A percentile compares a stretch with the other conserved stretches of the same genome.
phyloP scores from a whole-genome alignment of 2,888 invertebrate species.

The Loripinus fragilis region DNA sequence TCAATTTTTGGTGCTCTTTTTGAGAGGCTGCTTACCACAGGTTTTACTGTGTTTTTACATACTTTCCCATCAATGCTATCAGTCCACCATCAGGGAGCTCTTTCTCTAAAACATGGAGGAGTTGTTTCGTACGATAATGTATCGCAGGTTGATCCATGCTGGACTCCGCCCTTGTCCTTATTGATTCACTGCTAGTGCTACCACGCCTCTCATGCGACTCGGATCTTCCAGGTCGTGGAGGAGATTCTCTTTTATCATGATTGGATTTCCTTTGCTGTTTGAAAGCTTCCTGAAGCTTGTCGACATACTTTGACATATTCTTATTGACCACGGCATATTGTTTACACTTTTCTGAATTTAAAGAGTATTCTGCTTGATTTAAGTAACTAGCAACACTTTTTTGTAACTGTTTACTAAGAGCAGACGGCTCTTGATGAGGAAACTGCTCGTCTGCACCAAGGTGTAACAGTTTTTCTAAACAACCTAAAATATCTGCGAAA shows the following conservation, averaged over 20 bases:
- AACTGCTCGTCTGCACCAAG: constrained; percentile 58
- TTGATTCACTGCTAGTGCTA: constrained; percentile 21
- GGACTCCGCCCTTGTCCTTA: constrained; percentile 36
- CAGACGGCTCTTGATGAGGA: constrained; percentile 43
- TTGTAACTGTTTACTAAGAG: constrained; percentile 51
- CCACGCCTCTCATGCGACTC: constrained; percentile 20
- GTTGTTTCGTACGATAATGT: constrained; percentile 72
- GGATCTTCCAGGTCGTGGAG: not conserved
- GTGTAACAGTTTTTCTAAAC: constrained; percentile 62
- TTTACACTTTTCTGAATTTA: constrained; percentile 59
- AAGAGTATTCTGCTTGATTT: constrained; percentile 60
- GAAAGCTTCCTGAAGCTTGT: constrained; percentile 58
- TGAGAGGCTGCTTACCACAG: too few relatives aligned
- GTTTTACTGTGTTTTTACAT: too few relatives aligned
- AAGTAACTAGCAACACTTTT: constrained; percentile 66
- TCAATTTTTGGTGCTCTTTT: too few relatives aligned
- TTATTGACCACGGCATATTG: constrained; percentile 52
- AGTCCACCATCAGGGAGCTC: constrained; percentile 73
- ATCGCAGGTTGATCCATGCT: constrained; percentile 62
- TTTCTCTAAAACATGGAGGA: constrained; percentile 72
- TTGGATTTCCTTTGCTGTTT: constrained; percentile 26
- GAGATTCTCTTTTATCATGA: not conserved
- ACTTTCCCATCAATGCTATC: constrained; percentile 65
- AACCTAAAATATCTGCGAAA: constrained; percentile 51
- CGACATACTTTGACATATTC: constrained; percentile 56